A percentile compares a stretch with the other conserved stretches of the same genome.
Evolutionary conservation across 1,140 invertebrate genomes (phyloP).

Genomic region (Leptopilina boulardi): DNA sequence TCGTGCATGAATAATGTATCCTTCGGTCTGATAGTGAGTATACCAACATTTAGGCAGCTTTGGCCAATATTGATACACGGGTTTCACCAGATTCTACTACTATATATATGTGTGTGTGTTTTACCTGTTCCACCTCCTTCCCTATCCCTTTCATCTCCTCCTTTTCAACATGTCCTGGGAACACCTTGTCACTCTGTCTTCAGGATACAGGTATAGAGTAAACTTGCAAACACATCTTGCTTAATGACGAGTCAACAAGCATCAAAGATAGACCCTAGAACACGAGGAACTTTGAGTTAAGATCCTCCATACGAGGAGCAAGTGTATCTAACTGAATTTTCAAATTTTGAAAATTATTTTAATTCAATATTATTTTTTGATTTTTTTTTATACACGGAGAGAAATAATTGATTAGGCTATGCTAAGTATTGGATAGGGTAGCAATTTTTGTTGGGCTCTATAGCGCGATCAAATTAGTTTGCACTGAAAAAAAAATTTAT

Average conservation of each 20-base stretch:
- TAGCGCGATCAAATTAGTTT: too few relatives aligned
- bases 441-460: too few relatives aligned
- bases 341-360: not conserved
- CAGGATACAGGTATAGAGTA: slow-evolving; percentile 22
- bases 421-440: too few relatives aligned
- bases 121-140: not conserved
- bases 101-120: slow-evolving; percentile 19
- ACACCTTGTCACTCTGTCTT: slow-evolving; percentile 15
- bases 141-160: not conserved
- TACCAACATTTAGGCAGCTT: slow-evolving; percentile 64
- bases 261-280: slow-evolving; percentile 24
- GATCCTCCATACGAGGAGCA: not conserved
- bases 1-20: slow-evolving; percentile 69
- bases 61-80: slow-evolving; percentile 62
- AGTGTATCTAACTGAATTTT: not conserved
- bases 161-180: slow-evolving; percentile 6
- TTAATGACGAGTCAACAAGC: slow-evolving; percentile 31
- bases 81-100: not conserved
- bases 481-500: too few relatives aligned
- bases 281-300: slow-evolving; percentile 1
- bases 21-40: slow-evolving; percentile 60
- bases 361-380: too few relatives aligned
- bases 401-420: too few relatives aligned
- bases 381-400: too few relatives aligned
- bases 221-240: slow-evolving; percentile 32